Percentiles rank a stretch among this genome's conserved stretches.
phyloP scores from a whole-genome alignment of 1,140 invertebrate species.

The Drosophila busckii region DNA sequence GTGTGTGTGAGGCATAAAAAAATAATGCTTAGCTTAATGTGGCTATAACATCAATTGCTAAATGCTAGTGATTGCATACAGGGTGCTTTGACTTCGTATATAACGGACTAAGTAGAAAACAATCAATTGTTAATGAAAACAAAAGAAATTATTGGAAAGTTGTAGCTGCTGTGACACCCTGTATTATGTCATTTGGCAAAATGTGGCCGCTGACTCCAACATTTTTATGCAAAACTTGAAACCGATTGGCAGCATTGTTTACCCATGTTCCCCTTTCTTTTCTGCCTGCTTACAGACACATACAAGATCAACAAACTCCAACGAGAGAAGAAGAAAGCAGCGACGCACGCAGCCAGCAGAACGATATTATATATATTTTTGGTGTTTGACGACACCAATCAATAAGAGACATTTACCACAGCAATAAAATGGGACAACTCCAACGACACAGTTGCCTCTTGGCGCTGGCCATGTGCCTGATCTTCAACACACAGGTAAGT shows the following conservation, averaged over 20 bases:
- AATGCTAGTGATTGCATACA: no score
- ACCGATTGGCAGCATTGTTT: constrained; percentile 55
- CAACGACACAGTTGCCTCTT: constrained; percentile 61
- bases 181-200: no score
- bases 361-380: constrained; percentile 30
- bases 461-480: constrained; percentile 59
- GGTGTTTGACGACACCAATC: constrained; percentile 43
- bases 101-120: no score
- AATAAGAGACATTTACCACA: constrained; percentile 23
- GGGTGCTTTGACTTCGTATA: no score
- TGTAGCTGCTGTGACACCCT: no score
- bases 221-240: constrained; percentile 54
- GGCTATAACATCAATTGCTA: no score
- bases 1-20: constrained; percentile 4
- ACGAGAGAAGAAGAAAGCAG: constrained; percentile 40
- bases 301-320: constrained; percentile 33
- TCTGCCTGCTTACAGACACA: constrained; percentile 56
- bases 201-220: no score
- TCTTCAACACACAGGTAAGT: constrained; percentile 73
- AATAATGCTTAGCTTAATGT: constrained; percentile 10
- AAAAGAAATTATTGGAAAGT: no score
- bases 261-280: constrained; percentile 74
- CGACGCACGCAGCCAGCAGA: constrained; percentile 20
- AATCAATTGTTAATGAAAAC: no score
- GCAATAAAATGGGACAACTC: constrained; percentile 60